These are phyloP conservation scores for Chrysaora quinquecirrha DNA, from an alignment of 30 jellyfish, hydroid and myxozoan genomes.

Conservation along the genomic window DNA sequence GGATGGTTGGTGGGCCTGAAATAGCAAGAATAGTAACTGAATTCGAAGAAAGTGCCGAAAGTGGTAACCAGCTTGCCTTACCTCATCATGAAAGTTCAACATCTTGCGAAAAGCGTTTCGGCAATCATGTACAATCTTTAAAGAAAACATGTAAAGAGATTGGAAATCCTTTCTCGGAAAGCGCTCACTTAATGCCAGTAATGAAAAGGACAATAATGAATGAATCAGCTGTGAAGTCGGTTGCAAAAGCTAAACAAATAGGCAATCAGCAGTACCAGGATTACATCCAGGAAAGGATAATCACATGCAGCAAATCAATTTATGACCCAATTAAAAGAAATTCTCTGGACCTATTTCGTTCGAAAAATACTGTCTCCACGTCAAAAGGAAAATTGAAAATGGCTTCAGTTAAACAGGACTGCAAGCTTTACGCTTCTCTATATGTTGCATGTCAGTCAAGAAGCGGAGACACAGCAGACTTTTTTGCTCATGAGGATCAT, in stretches of 20 bases:
- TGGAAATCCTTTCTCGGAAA: conserved; percentile 65
- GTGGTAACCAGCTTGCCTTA: background rate
- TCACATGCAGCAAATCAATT: background rate
- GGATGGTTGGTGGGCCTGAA: conserved; percentile 63
- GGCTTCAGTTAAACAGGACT: too few species aligned
- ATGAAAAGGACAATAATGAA: too few species aligned
- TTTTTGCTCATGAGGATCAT: conserved; percentile 56
- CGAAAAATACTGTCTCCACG: conserved; percentile 29
- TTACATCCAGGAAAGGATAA: conserved; percentile 9
- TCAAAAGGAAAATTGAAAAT: conserved; percentile 36
- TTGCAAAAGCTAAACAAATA: background rate
- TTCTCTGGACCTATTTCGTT: too few species aligned
- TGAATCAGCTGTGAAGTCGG: background rate
- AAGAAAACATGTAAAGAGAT: background rate
- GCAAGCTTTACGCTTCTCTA: conserved; percentile 48
- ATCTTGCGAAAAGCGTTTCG: background rate
- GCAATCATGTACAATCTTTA: conserved; percentile 9
- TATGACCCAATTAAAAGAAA: too few species aligned
- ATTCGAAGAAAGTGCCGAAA: background rate
- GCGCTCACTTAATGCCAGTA: background rate
- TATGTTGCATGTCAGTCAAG: too few species aligned
- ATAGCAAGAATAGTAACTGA: conserved; percentile 9
- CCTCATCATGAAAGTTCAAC: conserved; percentile 54
- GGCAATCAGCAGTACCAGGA: conserved; percentile 9
- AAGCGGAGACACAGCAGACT: conserved; percentile 57